These are phyloP conservation scores for Menidia menidia DNA, from an alignment of 2,797 vertebrate species.

Conservation along the genomic window DNA sequence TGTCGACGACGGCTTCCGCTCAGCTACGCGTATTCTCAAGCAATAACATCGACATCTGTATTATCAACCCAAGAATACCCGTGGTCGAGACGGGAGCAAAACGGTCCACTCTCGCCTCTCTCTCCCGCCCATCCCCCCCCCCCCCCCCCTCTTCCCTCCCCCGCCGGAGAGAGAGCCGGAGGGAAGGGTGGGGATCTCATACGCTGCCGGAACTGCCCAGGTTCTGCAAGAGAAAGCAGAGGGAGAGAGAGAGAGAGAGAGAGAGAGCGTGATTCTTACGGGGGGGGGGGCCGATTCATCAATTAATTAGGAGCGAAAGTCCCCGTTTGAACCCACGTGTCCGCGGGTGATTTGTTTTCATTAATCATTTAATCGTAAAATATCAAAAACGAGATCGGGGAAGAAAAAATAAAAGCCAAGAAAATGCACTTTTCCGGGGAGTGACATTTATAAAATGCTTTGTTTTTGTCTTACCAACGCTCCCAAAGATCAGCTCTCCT, in stretches of 20 bases:
- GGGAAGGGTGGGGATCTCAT: constrained; percentile 69
- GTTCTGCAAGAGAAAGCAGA: constrained; percentile 52
- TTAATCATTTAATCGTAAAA: background rate
- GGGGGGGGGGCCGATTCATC: constrained; percentile 24
- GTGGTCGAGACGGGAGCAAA: constrained; percentile 84
- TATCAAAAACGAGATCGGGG: too few relatives aligned
- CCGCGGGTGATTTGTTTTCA: background rate
- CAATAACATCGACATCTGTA: constrained; percentile 86
- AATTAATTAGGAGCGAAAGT: constrained; percentile 14
- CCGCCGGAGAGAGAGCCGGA: constrained; percentile 68
- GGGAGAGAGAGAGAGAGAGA: too few relatives aligned
- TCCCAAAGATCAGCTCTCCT: background rate
- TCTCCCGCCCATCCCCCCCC: constrained; percentile 17
- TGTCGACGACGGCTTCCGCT: constrained; percentile 74
- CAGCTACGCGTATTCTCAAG: constrained; percentile 88
- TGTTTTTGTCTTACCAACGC: background rate
- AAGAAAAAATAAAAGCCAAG: background rate
- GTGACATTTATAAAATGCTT: background rate
- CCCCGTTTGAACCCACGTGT: background rate
- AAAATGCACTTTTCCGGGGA: background rate
- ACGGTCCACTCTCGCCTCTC: constrained; percentile 58
- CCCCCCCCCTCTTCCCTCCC: constrained; percentile 48
- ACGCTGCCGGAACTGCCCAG: constrained; percentile 51
- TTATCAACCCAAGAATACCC: constrained; percentile 87
- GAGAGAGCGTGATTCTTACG: constrained; percentile 37